Evolutionary conservation across 2,888 invertebrate genomes (phyloP), one percentile per base, ranked within the genome.

Genomic region (Atethmia centrago): DNA sequence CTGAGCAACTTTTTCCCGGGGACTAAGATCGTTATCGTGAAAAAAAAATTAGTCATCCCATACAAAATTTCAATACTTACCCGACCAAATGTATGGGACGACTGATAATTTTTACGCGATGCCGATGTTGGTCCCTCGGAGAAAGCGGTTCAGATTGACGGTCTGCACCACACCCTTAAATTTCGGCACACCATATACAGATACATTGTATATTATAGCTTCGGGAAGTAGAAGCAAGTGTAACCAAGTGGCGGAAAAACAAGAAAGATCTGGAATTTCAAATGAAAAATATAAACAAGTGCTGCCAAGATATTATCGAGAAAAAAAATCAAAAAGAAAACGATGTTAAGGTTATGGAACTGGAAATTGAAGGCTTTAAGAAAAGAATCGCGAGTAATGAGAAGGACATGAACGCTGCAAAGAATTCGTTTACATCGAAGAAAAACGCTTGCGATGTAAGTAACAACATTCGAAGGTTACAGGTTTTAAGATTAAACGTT

Each of bases 221-320:
- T 12, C 91, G 89, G 79, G 91, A 92, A 79, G 86, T 92, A 51
- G 95, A 95, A 74, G 63, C 71, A 28, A 94, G 91, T 80, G 83
- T 85, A 47, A 81, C 74, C 9, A 95, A 94, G 87, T 96, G 95
- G 95, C 92, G 93, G 0, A 93, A 92, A 82, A 93, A 91, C 70
- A 93, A 92, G 68, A 94, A 93, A 83, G 94, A 95, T 49, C 72
- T 95, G 45, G 95, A 95, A 80, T 85, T 87, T 14, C 89, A 95
- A 90, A 47, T 93, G 59, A 79, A 73, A n/a, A 90, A 83, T 53
- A 68, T 95, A 16, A 83, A 87, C 12, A 93, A 93, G 79, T 90
- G 88, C 70, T 87, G 88, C 8, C 81, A 89, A 72, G 94, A 95
- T 55, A 92, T 94, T 3, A 87, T 42, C 9, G 91, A 93, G 10